These are phyloP conservation scores for Etheostoma spectabile DNA, from an alignment of 2,113 vertebrate species.

Conservation along the genomic window DNA sequence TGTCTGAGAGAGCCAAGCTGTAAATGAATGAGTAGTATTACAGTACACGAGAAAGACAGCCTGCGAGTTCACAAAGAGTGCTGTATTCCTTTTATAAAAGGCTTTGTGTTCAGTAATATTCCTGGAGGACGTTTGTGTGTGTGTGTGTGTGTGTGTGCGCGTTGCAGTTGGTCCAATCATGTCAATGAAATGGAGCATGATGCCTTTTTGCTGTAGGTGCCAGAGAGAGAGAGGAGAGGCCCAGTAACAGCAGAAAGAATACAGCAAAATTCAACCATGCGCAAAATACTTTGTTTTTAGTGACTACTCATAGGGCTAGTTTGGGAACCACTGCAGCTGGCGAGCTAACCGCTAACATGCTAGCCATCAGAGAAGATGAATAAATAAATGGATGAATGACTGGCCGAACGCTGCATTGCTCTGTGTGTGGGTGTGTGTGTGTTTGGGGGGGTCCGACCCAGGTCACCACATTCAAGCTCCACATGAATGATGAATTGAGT, in stretches of 20 bases:
- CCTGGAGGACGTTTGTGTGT: slow-evolving; percentile 20
- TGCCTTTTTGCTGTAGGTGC: slow-evolving; percentile 8
- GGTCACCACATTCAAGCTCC: too few relatives aligned
- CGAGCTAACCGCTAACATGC: not conserved
- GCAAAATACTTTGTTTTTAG: not conserved
- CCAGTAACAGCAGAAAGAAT: not conserved
- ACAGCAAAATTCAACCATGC: not conserved
- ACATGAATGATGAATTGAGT: not conserved
- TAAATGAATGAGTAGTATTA: slow-evolving; percentile 7
- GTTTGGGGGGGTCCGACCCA: too few relatives aligned
- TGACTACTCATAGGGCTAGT: too few relatives aligned
- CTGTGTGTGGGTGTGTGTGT: too few relatives aligned
- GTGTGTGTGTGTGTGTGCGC: slow-evolving; percentile 2
- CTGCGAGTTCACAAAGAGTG: slow-evolving; percentile 25
- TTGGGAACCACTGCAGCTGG: not conserved
- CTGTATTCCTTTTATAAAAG: slow-evolving; percentile 40
- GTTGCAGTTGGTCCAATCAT: slow-evolving; percentile 31
- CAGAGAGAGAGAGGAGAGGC: not conserved
- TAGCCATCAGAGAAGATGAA: not conserved
- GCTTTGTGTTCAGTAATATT: slow-evolving; percentile 33
- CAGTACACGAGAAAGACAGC: not conserved
- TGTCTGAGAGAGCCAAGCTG: not conserved
- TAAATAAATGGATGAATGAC: not conserved
- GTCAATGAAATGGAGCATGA: slow-evolving; percentile 28
- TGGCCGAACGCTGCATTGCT: too few relatives aligned